phyloP scores from a whole-genome alignment of 2,888 invertebrate genomes.

The Ramazzottius varieornatus region DNA sequence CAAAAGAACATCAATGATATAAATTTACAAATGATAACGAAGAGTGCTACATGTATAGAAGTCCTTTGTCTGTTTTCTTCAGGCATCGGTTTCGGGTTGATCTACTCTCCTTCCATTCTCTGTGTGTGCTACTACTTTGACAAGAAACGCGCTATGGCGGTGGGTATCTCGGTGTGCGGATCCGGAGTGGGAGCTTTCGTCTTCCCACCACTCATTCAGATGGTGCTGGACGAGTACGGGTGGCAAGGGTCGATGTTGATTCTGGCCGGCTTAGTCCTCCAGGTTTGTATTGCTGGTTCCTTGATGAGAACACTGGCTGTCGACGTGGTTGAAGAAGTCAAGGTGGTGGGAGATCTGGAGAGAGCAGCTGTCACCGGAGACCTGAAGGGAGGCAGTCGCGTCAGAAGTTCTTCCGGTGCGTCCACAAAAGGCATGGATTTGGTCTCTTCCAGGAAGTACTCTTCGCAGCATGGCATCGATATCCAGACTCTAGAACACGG shows the following conservation, averaged over 20 bases:
- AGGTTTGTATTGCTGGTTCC: neutral
- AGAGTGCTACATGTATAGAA: neutral
- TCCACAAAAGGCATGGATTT: neutral
- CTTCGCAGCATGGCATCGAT: neutral
- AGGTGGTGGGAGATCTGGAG: neutral
- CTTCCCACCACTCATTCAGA: neutral
- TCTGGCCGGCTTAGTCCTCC: neutral
- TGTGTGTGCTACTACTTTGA: neutral
- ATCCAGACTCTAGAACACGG: neutral
- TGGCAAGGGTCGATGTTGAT: conserved; percentile 1
- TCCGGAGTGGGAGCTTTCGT: neutral
- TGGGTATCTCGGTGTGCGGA: neutral
- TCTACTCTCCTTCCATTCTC: neutral
- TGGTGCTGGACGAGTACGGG: neutral
- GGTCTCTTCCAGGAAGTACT: neutral
- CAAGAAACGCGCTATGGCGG: neutral
- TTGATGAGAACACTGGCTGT: neutral
- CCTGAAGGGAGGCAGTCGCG: neutral
- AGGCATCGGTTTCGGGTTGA: neutral
- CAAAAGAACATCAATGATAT: too few species aligned
- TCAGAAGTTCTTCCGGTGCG: neutral
- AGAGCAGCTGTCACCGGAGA: neutral
- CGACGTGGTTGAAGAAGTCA: neutral
- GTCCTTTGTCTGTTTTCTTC: neutral
- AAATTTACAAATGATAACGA: too few species aligned